Evolutionary conservation across 2,113 vertebrate species (phyloP).

Genomic region (Urocynchramus pylzowi): DNA sequence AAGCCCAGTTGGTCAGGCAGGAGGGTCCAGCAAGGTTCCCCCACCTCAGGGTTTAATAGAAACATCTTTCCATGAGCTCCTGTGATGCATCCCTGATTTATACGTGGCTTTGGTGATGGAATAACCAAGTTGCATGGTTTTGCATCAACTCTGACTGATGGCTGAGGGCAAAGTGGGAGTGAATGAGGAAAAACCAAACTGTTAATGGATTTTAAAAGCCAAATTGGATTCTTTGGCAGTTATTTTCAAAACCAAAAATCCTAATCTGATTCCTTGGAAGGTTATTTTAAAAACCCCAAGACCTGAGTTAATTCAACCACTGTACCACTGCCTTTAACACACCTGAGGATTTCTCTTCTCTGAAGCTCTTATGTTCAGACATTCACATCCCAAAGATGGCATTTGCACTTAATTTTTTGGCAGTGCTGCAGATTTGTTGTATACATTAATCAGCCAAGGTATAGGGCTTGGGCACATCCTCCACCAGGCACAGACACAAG

Average conservation of each 20-base stretch:
- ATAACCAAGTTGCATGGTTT: not conserved
- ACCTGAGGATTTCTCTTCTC: not conserved
- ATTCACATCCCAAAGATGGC: not conserved
- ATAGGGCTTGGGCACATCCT: not conserved
- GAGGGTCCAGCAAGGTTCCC: not conserved
- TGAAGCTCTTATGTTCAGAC: not conserved
- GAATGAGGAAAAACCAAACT: not conserved
- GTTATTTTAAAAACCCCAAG: not conserved
- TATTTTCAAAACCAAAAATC: not conserved
- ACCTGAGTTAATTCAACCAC: not conserved
- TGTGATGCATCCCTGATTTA: fast-evolving
- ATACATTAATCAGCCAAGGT: not conserved
- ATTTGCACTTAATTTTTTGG: not conserved
- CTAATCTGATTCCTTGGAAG: not conserved
- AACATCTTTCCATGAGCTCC: not conserved
- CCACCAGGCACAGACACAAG: not conserved
- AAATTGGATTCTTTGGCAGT: not conserved
- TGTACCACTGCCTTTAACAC: not conserved
- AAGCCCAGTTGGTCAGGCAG: not conserved
- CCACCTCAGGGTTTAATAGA: not conserved
- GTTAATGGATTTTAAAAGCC: not conserved
- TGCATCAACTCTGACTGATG: not conserved
- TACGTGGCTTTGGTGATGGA: fast-evolving
- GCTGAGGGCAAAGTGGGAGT: not conserved
- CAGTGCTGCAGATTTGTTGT: not conserved